Conservation (phyloP, 2,888 invertebrate genomes). For the Mamestra brassicae region DNA sequence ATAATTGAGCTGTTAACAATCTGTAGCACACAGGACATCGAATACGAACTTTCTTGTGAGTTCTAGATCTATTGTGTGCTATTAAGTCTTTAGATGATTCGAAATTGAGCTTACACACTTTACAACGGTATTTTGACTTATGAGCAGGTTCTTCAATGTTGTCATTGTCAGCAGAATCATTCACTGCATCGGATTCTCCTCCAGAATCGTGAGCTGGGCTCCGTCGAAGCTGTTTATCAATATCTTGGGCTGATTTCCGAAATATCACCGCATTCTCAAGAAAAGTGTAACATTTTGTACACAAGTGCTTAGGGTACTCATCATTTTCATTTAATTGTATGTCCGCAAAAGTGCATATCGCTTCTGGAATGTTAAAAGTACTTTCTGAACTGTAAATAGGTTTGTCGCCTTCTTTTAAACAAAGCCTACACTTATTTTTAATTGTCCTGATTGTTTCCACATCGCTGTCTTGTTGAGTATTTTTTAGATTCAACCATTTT, state of each 20-base stretch:
- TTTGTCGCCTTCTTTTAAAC: slow-evolving; percentile 76
- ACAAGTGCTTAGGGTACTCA: slow-evolving; percentile 75
- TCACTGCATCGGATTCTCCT: slow-evolving; percentile 15
- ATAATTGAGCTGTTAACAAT: slow-evolving; percentile 66
- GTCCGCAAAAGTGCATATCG: slow-evolving; percentile 73
- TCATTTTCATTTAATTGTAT: slow-evolving; percentile 74
- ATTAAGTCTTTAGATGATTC: slow-evolving; percentile 64
- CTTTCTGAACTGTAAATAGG: slow-evolving; percentile 71
- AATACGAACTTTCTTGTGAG: slow-evolving; percentile 60
- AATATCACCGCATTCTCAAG: slow-evolving; percentile 76
- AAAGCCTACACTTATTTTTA: slow-evolving; percentile 76
- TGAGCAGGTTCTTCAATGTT: slow-evolving; percentile 9
- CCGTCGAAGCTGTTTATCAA: slow-evolving; percentile 69
- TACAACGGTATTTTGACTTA: slow-evolving; percentile 44
- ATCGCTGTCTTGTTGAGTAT: neutral
- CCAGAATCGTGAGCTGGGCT: slow-evolving; percentile 25
- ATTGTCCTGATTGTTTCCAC: neutral
- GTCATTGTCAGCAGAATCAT: neutral
- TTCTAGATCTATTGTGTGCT: slow-evolving; percentile 69
- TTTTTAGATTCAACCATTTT: neutral
- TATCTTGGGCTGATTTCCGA: slow-evolving; percentile 74
- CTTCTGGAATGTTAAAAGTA: slow-evolving; percentile 71
- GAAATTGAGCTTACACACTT: slow-evolving; percentile 58
- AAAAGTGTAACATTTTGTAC: slow-evolving; percentile 72
- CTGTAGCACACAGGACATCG: slow-evolving; percentile 68